Evolutionary conservation across 2,113 vertebrate species (phyloP).

Genomic region (Mus spicilegus): DNA sequence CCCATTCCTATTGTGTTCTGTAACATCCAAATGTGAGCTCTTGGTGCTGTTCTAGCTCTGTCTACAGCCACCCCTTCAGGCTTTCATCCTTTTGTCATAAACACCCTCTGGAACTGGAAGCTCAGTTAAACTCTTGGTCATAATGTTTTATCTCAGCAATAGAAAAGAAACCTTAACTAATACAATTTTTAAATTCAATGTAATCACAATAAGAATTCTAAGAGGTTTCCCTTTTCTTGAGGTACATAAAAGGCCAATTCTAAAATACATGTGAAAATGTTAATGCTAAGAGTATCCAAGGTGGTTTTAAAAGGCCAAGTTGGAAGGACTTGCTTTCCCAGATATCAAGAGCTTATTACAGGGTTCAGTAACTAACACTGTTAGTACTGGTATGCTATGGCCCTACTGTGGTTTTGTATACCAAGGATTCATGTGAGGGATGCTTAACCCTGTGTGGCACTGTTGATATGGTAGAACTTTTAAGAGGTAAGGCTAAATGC

Average conservation of each 20-base stretch:
- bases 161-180: neutral
- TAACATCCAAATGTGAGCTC: neutral
- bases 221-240: neutral
- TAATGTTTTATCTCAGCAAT: neutral
- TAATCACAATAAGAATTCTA: constrained; percentile 1
- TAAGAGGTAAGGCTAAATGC: neutral
- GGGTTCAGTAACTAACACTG: constrained; percentile 22
- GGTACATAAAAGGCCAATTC: neutral
- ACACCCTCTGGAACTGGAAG: neutral
- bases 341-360: constrained; percentile 35
- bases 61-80: neutral
- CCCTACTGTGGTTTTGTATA: neutral
- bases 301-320: constrained; percentile 43
- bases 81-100: neutral
- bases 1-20: neutral
- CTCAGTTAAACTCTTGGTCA: neutral
- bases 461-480: neutral
- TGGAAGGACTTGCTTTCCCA: constrained; percentile 34
- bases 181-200: neutral
- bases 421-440: neutral
- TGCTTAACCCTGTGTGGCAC: neutral
- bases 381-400: neutral
- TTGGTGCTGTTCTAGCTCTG: neutral
- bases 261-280: constrained; percentile 22
- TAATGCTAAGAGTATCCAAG: constrained; percentile 35